Base-by-base conservation (phyloP, 2,888 invertebrate genomes). In the Drosophila sordidula region DNA sequence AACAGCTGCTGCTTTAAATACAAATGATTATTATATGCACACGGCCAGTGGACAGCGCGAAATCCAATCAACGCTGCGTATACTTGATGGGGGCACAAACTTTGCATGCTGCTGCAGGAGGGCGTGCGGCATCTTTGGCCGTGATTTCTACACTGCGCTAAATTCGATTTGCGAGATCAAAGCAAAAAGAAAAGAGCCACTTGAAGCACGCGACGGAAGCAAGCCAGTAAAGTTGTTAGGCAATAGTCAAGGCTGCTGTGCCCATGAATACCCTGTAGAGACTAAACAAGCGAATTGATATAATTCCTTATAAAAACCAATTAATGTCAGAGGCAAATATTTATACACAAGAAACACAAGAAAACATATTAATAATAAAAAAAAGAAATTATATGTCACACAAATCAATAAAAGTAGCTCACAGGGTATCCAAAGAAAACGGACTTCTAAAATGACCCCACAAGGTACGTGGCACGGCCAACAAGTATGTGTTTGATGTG, bases 101-200 rank as follows among this genome's bases (percentile, higher is more conserved):
- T 67, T 57, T 54, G 45, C 41, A 16, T 42, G 38, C n/a, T 5
- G n/a, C 11, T 42, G 14, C 11, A 6, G 16, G 2, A 45, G 18
- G 41, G 9, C 14, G n/a, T 6, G n/a, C 9, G 29, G 6, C 12
- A 59, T 52, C 57, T 34, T 73, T 61, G 34, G 56, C 29, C 36
- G 58, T 45, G 61, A 62, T 62, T 66, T 63, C 55, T 45, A 45
- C 73, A 61, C 63, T 63, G 66, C 56, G 61, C 76, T 57, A 83
- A 87, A 83, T 83, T 83, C 86, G 88, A 88, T 88, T 83, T 82
- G 74, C 62, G 54, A 82, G 83, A 88, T 88, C 82, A 88, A 88
- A 83, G 75, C 64, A 56, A 67, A 44, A 70, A 44, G 44, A 54
- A 41, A 49, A 54, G 22, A 49, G 39, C 26, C 26, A 57, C 50